phyloP scores from a whole-genome alignment of 2,888 invertebrate genomes.

The Lasioglossum calceatum region DNA sequence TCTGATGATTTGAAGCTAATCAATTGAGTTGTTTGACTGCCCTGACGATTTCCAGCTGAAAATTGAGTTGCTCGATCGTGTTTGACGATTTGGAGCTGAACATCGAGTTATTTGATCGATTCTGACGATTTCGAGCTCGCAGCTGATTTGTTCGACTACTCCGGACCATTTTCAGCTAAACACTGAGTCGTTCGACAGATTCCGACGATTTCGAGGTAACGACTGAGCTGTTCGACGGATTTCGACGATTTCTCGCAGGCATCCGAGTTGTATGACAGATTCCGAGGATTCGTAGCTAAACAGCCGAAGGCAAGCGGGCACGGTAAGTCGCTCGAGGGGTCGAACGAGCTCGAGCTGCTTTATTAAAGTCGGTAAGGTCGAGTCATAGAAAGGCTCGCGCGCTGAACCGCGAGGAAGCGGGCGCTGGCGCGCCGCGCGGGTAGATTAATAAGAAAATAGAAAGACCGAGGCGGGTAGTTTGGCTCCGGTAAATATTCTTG shows the following conservation, averaged over 20 bases:
- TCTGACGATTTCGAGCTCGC: neutral
- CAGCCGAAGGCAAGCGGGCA: neutral
- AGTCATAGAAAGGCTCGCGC: slow-evolving; percentile 2
- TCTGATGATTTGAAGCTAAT: neutral
- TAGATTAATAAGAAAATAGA: slow-evolving; percentile 57
- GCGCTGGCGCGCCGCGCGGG: neutral
- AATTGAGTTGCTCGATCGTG: no score
- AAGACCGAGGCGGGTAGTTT: slow-evolving; percentile 31
- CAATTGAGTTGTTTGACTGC: no score
- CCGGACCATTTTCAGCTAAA: no score
- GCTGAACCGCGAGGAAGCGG: neutral
- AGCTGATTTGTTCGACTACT: neutral
- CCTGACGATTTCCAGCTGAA: no score
- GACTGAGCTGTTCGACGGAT: neutral
- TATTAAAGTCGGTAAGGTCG: slow-evolving; percentile 11
- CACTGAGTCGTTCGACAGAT: neutral
- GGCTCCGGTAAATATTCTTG: slow-evolving; percentile 29
- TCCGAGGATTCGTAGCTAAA: neutral
- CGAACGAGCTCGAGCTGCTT: neutral
- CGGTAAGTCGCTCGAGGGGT: neutral
- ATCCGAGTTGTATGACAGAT: neutral
- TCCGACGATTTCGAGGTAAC: neutral
- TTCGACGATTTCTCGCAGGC: neutral
- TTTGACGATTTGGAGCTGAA: no score
- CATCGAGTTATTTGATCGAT: neutral